Evolutionary conservation across 2,797 vertebrate species (phyloP), one percentile per base, ranked within the genome.

Genomic region (Sebastiscus albofasciatus): DNA sequence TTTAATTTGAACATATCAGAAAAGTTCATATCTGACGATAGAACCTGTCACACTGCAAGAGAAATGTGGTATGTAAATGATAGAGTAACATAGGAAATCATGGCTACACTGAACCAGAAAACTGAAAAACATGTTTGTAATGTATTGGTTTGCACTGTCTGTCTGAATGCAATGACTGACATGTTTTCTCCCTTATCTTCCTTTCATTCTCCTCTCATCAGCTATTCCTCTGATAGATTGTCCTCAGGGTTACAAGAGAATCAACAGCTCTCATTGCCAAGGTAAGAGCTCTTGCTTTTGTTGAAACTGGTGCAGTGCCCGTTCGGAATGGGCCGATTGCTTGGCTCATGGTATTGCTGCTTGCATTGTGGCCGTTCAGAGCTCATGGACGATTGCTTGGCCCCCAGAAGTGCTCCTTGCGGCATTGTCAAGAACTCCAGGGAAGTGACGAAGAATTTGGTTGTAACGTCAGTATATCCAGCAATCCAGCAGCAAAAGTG

Each of bases 211-310:
- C 5, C 27, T 72, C 34, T 60, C 54, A 14, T 52, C 87, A 99
- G 98, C 95, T 33, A 96, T 97, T 77, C 96, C 97, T 82, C 83
- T 96, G 67, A 94, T 97, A 80, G 97, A 98, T 82, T 99, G 98
- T 88, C 97, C 98, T 24, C 97, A 95, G 77, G 98, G 98, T 74
- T 99, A 97, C 94, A 98, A 97, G 87, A 96, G 96, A 86, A 94
- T 97, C 88, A 99, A 99, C 94, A 96, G 94, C 89, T 98, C 98
- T 2, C 96, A 97, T 86, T 99, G 98, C 91, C 97, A 98, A 95
- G 98, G 98, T 99, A 97, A 82, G 68, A 71, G 12, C 8, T 5
- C 34, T 46, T n/a, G 11, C 61, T 64, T 14, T 22, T 64, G 6
- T 22, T 65, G 34, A 61, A 61, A 33, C 29, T 61, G 18, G 16